phyloP scores from a whole-genome alignment of 1,140 invertebrate genomes.

The Metopolophium dirhodum region DNA sequence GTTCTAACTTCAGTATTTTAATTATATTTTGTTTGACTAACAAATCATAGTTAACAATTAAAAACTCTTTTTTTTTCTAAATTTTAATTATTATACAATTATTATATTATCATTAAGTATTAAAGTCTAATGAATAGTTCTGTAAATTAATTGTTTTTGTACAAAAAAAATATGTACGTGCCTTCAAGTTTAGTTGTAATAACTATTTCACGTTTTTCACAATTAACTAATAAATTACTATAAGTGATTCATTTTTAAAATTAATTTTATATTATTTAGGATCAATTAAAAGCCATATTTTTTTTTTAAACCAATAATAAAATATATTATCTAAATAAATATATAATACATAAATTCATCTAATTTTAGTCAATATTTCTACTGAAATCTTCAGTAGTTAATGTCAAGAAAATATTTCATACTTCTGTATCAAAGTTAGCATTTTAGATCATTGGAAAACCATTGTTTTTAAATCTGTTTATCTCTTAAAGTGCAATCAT shows the following conservation, averaged over 20 bases:
- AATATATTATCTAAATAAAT: not conserved
- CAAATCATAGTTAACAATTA: not conserved
- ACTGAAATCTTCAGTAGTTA: too few relatives aligned
- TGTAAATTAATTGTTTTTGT: not conserved
- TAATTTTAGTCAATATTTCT: too few relatives aligned
- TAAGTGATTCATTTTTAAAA: not conserved
- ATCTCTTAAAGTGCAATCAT: too few relatives aligned
- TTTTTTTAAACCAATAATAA: not conserved
- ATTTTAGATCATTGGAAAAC: too few relatives aligned
- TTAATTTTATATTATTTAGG: not conserved
- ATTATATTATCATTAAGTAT: not conserved
- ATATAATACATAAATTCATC: too few relatives aligned
- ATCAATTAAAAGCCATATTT: not conserved
- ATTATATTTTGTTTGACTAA: not conserved
- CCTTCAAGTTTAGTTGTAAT: too few relatives aligned
- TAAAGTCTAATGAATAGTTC: not conserved
- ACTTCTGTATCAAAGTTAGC: not conserved
- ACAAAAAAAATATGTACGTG: too few relatives aligned
- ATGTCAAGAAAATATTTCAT: not conserved
- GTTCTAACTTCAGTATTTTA: not conserved
- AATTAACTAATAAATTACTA: not conserved
- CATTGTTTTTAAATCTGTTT: too few relatives aligned
- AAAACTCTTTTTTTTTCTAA: not conserved
- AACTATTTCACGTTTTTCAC: too few relatives aligned
- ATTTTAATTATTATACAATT: not conserved